Conservation (phyloP, 1,140 invertebrate genomes). For the Apolygus lucorum region DNA sequence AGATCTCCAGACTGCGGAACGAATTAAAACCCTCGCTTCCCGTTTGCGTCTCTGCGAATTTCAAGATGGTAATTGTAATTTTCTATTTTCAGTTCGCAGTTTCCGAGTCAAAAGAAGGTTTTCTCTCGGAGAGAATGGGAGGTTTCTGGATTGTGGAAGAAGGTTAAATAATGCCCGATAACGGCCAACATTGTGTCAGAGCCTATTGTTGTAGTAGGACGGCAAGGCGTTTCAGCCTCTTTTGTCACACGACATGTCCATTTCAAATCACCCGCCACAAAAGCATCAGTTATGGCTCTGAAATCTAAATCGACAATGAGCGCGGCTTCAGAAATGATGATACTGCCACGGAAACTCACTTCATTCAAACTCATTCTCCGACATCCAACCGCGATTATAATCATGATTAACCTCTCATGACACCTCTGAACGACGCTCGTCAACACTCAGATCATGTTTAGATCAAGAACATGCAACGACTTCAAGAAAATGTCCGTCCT, state of each 20-base stretch:
- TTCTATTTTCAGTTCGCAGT: neutral
- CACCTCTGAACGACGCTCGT: too few relatives aligned
- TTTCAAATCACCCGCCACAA: neutral
- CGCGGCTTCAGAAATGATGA: too few relatives aligned
- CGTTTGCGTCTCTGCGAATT: neutral
- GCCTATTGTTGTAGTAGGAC: neutral
- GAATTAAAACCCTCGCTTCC: slow-evolving; percentile 3
- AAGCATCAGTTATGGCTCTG: too few relatives aligned
- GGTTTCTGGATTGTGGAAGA: neutral
- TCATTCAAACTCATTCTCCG: too few relatives aligned
- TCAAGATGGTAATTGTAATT: neutral
- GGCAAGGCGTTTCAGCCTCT: neutral
- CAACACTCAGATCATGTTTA: too few relatives aligned
- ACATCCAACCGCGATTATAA: too few relatives aligned
- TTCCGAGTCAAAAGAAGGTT: neutral
- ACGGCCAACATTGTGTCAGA: neutral
- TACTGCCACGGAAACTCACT: too few relatives aligned
- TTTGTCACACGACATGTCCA: neutral
- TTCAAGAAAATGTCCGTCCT: too few relatives aligned
- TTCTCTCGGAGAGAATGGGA: neutral
- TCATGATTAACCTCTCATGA: too few relatives aligned
- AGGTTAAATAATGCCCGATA: neutral
- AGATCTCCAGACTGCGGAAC: neutral
- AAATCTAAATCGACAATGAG: too few relatives aligned
- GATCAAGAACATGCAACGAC: too few relatives aligned